These are phyloP conservation scores for Drepana arcuata DNA, from an alignment of 1,140 invertebrate genomes.

Conservation along the genomic window DNA sequence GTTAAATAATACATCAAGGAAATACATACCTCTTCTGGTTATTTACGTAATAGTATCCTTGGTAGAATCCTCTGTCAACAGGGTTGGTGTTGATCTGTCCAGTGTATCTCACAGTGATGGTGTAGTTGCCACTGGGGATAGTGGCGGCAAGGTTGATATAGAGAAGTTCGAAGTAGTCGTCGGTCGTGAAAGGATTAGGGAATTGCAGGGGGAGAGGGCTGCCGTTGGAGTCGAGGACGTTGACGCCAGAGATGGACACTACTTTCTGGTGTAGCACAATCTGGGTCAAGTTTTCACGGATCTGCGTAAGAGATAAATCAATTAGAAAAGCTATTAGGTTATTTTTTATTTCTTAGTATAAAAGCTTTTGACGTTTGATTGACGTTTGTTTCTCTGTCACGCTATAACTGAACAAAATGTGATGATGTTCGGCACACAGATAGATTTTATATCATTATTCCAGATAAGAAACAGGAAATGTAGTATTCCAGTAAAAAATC, in stretches of 20 bases:
- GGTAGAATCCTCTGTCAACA: slow-evolving; percentile 51
- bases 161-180: slow-evolving; percentile 42
- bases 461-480: too few species aligned
- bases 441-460: too few species aligned
- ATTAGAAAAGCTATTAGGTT: background rate
- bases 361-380: too few species aligned
- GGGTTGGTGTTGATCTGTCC: slow-evolving; percentile 48
- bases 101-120: slow-evolving; percentile 32
- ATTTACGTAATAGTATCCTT: slow-evolving; percentile 44
- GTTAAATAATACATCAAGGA: too few species aligned
- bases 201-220: slow-evolving; percentile 24
- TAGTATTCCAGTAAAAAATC: too few species aligned
- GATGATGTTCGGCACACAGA: too few species aligned
- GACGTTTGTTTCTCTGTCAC: too few species aligned
- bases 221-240: slow-evolving; percentile 20
- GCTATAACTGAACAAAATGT: too few species aligned
- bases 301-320: slow-evolving; percentile 28
- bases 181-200: slow-evolving; percentile 28
- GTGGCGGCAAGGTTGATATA: slow-evolving; percentile 35
- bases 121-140: slow-evolving; percentile 33
- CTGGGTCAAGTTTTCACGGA: slow-evolving; percentile 31
- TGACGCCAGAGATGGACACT: slow-evolving; percentile 30
- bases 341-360: too few species aligned
- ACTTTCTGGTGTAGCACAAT: slow-evolving; percentile 57
- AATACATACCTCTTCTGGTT: slow-evolving; percentile 25